Base-by-base conservation (phyloP, 2,797 vertebrate species). In the Catostomus latipinnis region DNA sequence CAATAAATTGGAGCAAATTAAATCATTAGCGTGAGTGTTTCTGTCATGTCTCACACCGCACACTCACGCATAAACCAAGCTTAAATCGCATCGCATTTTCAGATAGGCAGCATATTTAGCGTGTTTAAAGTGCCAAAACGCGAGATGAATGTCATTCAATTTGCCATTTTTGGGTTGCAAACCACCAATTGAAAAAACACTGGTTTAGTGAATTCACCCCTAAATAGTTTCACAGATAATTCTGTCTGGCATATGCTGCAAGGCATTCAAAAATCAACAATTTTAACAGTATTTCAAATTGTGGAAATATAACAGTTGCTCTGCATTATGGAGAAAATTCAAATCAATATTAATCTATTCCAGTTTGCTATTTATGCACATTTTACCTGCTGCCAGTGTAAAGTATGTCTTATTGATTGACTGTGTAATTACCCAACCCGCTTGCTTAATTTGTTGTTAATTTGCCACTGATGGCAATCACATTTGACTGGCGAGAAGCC, bases 381-480 rank as follows among this genome's bases (percentile, higher is more conserved):
- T 56, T 81, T 60, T 82, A 79, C 88, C 88, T 85, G 80, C 78
- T 89, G 88, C 85, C 88, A 88, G 88, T 84, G 86, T 88, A 77
- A 83, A 91, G 86, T 83, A 85, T 86, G 84, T 88, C 88, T 86
- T 87, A 90, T 90, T 92, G 91, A 92, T 92, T 92, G 91, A 90
- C 88, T 88, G 86, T 43, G 86, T 89, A 91, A 93, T 92, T 90
- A 92, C 85, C 90, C 88, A 86, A 89, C 78, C 90, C 88, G 88
- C 87, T 91, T 83, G 89, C 89, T 91, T 93, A 92, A 93, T 92
- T 93, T 92, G 88, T 88, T 86, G 88, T 89, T 91, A 90, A 93
- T 92, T 91, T 89, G 83, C 87, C 89, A 88, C 88, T 86, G 86
- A 86, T 82, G 86, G 91, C 88, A 91, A 92, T 91, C 88, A 88